Conservation (phyloP, 2,797 vertebrate species). For the Synaphobranchus kaupii region DNA sequence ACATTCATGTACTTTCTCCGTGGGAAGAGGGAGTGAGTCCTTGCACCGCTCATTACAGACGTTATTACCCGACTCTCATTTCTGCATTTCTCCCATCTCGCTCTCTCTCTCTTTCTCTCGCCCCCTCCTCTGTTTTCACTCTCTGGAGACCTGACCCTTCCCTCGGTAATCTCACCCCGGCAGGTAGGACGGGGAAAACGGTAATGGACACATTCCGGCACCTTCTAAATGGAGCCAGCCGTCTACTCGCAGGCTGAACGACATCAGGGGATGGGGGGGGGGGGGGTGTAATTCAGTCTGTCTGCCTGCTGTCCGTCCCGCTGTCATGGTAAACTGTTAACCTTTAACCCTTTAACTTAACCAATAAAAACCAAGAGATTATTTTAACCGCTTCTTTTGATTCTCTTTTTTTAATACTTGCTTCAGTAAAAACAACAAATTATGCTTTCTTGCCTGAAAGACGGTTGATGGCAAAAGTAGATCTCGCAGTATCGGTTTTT, state of each 20-base stretch:
- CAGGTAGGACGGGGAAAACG: not conserved
- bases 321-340: not conserved
- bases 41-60: not conserved
- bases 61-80: not conserved
- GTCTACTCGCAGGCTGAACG: not conserved
- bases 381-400: not conserved
- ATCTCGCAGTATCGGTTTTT: not conserved
- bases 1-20: not conserved
- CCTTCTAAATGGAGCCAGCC: conserved; percentile 12
- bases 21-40: not conserved
- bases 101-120: conserved; percentile 5
- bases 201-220: not conserved
- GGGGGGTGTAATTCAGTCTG: not conserved
- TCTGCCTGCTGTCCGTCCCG: not conserved
- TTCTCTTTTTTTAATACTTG: no score
- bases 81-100: not conserved
- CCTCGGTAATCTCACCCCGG: not conserved
- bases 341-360: not conserved
- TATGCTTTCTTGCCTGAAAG: not conserved
- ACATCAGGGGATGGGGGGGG: not conserved
- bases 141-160: not conserved
- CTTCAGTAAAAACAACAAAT: no score
- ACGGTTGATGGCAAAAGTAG: not conserved
- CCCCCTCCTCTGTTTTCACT: not conserved
- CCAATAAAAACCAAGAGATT: not conserved